These are phyloP conservation scores for Thumatha senex DNA, from an alignment of 2,888 invertebrate genomes.

Conservation along the genomic window DNA sequence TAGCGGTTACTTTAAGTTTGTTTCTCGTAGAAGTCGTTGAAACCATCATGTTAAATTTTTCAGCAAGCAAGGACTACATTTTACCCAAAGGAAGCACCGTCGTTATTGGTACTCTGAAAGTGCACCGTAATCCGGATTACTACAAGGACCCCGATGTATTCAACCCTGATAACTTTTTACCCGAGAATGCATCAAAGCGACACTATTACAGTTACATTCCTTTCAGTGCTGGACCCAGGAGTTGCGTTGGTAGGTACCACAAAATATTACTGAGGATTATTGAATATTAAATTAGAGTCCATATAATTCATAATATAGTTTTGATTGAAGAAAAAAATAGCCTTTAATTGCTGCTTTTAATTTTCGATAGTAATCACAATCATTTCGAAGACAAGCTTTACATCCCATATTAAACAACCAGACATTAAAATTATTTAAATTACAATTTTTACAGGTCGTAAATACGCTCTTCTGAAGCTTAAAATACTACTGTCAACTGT, in stretches of 20 bases:
- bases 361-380: too few species aligned
- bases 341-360: too few species aligned
- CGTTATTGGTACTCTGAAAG: conserved; percentile 86
- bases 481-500: conserved; percentile 89
- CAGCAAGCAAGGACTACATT: conserved; percentile 85
- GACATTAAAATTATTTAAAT: conserved; percentile 7
- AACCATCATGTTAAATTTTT: conserved; percentile 19
- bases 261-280: neutral
- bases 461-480: conserved; percentile 91
- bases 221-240: conserved; percentile 91
- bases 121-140: conserved; percentile 86
- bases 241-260: conserved; percentile 86
- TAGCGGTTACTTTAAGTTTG: too few species aligned
- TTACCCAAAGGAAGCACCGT: conserved; percentile 89
- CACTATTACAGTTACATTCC: conserved; percentile 92
- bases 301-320: too few species aligned
- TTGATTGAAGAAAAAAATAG: too few species aligned
- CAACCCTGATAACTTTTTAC: conserved; percentile 91
- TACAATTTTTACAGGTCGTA: conserved; percentile 80
- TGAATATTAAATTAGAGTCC: too few species aligned
- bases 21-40: too few species aligned
- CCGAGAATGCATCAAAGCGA: conserved; percentile 88
- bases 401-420: neutral
- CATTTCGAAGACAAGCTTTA: too few species aligned
- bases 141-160: conserved; percentile 88